Evolutionary conservation across 1,140 invertebrate species (phyloP), one percentile per base, ranked within the genome.

Genomic region (Drosophila novamexicana): DNA sequence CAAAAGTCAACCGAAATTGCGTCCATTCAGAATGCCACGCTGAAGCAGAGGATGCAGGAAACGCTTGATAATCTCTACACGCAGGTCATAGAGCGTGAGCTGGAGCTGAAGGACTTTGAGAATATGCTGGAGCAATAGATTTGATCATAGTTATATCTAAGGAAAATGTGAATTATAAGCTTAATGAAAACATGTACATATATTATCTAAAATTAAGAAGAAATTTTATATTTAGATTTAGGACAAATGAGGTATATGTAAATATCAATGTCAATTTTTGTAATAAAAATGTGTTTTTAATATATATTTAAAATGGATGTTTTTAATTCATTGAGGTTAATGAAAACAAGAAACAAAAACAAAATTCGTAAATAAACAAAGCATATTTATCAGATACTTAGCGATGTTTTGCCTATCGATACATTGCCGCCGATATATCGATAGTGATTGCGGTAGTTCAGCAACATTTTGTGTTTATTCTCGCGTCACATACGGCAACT

Each of bases 1-100:
- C 95, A 96, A 77, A 97, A 97, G 82, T 96, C 98, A 83, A 93
- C 95, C 53, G 96, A 98, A 92, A 96, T 98, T 79, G 95, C 95
- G 6, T 96, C 95, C 39, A 97, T 98, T 86, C 97, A 98, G 91
- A 98, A 98, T 92, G 92, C 95, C 61, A 96, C 97, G 29, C 90
- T 98, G 1, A 94, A 96, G 49, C 96, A 97, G 91, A 93, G 97
- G 42, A 97, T 98, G 90, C 96, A 97, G 91, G 95, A 96, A 69
- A 95, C 95, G 53, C 92, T 98, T 1, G 96, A 97, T 75, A 95
- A 95, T 84, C 93, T 98, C 4, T 93, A 96, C 57, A 94, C 95
- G 57, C 96, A 97, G 88, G 96, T 97, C 74, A 93, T 95, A 68
- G 96, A 96, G 65, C 97, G 97, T 81, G 95, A 97, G 91, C 94